These are phyloP conservation scores for Acanthosepion esculentum DNA, from an alignment of 2,888 invertebrate genomes.

Conservation along the genomic window DNA sequence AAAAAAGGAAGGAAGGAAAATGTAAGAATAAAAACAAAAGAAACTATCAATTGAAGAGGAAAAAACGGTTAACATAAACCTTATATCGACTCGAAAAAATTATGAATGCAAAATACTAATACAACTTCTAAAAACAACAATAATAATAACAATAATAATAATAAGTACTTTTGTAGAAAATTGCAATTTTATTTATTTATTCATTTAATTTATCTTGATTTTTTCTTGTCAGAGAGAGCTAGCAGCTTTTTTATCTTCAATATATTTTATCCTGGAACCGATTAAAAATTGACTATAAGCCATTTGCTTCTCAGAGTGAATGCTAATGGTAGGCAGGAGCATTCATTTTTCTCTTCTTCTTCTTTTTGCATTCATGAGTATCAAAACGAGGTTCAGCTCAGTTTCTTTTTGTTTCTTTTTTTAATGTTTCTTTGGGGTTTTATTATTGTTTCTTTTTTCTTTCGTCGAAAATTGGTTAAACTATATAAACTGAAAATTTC, in stretches of 20 bases:
- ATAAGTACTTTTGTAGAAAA: background rate
- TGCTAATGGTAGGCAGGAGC: background rate
- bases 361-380: background rate
- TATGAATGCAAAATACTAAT: background rate
- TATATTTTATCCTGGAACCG: background rate
- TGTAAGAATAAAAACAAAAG: background rate
- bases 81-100: background rate
- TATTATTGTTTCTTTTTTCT: background rate
- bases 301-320: background rate
- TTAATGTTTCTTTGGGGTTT: background rate
- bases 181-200: background rate
- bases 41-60: background rate
- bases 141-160: background rate
- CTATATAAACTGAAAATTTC: background rate
- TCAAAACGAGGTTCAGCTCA: background rate
- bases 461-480: background rate
- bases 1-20: background rate
- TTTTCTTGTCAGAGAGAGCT: background rate
- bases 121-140: background rate
- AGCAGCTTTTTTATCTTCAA: background rate
- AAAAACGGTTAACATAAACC: background rate
- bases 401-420: background rate
- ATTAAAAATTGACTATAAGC: slow-evolving; percentile 3
- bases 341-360: background rate
- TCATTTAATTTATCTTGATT: background rate